Conservation (phyloP, 2,797 vertebrate genomes). For the Galaxias olidus region DNA sequence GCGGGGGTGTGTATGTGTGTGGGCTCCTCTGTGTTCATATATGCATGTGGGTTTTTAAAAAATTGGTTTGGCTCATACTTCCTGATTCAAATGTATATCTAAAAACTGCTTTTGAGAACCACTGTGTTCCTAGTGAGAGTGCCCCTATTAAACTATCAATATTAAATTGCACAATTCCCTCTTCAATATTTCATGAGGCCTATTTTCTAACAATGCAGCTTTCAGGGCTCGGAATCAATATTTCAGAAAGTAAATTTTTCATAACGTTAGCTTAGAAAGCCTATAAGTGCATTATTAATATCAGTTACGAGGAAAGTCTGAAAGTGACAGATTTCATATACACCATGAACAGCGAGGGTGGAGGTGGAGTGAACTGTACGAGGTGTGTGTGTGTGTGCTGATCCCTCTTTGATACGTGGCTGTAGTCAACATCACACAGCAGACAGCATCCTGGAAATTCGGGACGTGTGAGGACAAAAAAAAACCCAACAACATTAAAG, state of each 20-base stretch:
- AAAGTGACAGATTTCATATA: conserved; percentile 63
- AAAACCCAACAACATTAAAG: conserved; percentile 6
- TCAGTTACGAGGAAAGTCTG: conserved; percentile 54
- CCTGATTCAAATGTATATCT: conserved; percentile 29
- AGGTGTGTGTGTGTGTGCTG: conserved; percentile 46
- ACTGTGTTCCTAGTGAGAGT: conserved; percentile 31
- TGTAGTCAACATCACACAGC: conserved; percentile 4
- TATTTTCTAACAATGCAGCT: conserved; percentile 73
- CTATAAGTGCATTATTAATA: conserved; percentile 72
- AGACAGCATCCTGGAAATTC: conserved; percentile 28
- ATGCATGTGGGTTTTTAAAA: conserved; percentile 16
- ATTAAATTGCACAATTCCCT: conserved; percentile 60
- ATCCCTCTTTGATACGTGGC: conserved; percentile 25
- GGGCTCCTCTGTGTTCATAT: neutral
- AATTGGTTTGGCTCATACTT: conserved; percentile 1
- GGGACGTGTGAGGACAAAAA: conserved; percentile 5
- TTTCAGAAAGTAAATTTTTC: conserved; percentile 72
- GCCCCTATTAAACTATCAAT: conserved; percentile 67
- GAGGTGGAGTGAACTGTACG: conserved; percentile 46
- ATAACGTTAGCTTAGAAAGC: conserved; percentile 66
- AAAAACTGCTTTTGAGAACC: conserved; percentile 26
- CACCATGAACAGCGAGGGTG: conserved; percentile 49
- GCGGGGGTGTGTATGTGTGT: conserved; percentile 22
- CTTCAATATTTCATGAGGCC: conserved; percentile 73
- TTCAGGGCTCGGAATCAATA: conserved; percentile 73